These are phyloP conservation scores for Limnephilus auricula DNA, from an alignment of 2,888 invertebrate genomes.

Conservation along the genomic window DNA sequence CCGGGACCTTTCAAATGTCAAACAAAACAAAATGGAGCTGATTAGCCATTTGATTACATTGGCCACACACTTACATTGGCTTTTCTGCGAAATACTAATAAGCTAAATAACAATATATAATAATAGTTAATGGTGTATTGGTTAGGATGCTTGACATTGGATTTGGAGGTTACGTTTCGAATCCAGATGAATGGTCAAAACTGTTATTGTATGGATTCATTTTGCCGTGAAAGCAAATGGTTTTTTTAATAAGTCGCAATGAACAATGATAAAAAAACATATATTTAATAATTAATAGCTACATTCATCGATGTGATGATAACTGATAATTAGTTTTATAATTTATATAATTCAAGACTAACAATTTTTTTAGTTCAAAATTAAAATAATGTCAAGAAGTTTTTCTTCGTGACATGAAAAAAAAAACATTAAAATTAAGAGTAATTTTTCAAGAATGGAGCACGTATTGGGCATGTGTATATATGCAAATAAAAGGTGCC, in stretches of 20 bases:
- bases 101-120: background rate
- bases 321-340: background rate
- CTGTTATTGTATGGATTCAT: background rate
- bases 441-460: background rate
- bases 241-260: background rate
- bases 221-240: background rate
- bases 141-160: background rate
- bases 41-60: too few relatives aligned
- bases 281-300: background rate
- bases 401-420: background rate
- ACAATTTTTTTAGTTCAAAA: background rate
- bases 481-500: too few relatives aligned
- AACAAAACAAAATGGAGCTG: too few relatives aligned
- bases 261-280: background rate
- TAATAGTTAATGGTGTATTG: background rate
- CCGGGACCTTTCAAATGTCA: too few relatives aligned
- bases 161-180: background rate
- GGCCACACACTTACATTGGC: too few relatives aligned
- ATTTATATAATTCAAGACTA: background rate
- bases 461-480: too few relatives aligned
- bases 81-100: background rate
- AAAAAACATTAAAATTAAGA: background rate
- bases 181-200: background rate
- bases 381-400: background rate
- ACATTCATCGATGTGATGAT: background rate